A percentile compares a stretch with the other conserved stretches of the same genome.
phyloP scores from a whole-genome alignment of 1,140 invertebrate species.

The Neotoxoptera formosana region DNA sequence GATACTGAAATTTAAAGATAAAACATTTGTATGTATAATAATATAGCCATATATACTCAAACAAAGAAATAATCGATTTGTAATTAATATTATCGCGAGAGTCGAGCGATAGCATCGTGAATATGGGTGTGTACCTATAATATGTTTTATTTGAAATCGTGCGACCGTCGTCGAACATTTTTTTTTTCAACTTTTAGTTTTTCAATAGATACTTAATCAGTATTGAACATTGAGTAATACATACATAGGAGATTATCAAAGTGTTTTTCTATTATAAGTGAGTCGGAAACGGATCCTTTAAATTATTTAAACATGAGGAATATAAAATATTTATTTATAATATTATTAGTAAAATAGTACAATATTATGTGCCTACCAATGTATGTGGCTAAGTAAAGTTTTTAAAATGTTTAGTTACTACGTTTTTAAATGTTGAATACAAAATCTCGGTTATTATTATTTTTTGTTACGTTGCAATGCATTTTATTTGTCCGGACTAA shows the following conservation, averaged over 20 bases:
- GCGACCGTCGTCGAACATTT: background rate
- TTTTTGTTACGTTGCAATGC: too few relatives aligned
- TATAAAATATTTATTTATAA: background rate
- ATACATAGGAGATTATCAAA: background rate
- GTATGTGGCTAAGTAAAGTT: too few relatives aligned
- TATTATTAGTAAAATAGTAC: background rate
- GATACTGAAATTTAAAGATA: conserved; percentile 7
- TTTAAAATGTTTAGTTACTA: too few relatives aligned
- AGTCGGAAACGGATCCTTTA: background rate
- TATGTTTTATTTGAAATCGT: conserved; percentile 14
- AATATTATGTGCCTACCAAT: too few relatives aligned
- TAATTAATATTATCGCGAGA: background rate
- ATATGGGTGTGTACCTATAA: background rate
- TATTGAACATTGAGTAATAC: background rate
- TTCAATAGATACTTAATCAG: background rate
- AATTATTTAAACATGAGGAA: background rate
- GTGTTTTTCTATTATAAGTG: background rate
- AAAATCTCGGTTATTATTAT: too few relatives aligned
- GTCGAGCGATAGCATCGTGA: background rate
- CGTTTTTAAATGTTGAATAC: too few relatives aligned
- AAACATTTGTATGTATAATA: conserved; percentile 13
- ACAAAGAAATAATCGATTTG: conserved; percentile 16
- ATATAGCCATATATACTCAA: background rate
- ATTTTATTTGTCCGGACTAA: too few relatives aligned
- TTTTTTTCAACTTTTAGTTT: background rate